Conservation (phyloP, 2,888 invertebrate species). For the Schizotus pectinicornis region DNA sequence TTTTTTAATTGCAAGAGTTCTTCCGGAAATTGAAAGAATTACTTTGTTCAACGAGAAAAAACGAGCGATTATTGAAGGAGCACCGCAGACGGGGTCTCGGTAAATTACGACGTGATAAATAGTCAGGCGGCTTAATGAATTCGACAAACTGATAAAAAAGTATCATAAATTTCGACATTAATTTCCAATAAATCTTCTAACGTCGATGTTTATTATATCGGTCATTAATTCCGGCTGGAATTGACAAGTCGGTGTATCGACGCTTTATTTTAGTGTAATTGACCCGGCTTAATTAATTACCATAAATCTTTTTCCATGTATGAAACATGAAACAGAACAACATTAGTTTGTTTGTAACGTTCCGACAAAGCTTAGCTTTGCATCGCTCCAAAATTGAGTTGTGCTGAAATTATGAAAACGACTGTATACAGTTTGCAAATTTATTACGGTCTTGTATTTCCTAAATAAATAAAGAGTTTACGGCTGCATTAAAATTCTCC, state of each 20-base stretch:
- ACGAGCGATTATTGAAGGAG: too few species aligned
- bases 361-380: too few species aligned
- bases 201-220: conserved; percentile 18
- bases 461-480: conserved; percentile 11
- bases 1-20: conserved; percentile 31
- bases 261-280: conserved; percentile 21
- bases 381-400: too few species aligned
- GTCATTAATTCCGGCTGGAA: conserved; percentile 18
- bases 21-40: conserved; percentile 4
- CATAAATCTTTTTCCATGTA: neutral
- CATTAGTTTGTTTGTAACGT: too few species aligned
- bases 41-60: neutral
- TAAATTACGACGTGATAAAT: conserved; percentile 10
- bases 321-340: neutral
- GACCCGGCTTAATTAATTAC: conserved; percentile 20
- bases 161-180: conserved; percentile 15
- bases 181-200: conserved; percentile 21
- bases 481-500: conserved; percentile 23
- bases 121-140: conserved; percentile 1
- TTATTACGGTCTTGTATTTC: conserved; percentile 4
- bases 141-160: conserved; percentile 11
- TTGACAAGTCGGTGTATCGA: conserved; percentile 15
- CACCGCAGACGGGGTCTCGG: too few species aligned
- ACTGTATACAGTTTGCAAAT: neutral
- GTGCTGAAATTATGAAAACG: too few species aligned